These are phyloP conservation scores for Magallana nippona DNA, from an alignment of 2,888 invertebrate species.

Conservation along the genomic window DNA sequence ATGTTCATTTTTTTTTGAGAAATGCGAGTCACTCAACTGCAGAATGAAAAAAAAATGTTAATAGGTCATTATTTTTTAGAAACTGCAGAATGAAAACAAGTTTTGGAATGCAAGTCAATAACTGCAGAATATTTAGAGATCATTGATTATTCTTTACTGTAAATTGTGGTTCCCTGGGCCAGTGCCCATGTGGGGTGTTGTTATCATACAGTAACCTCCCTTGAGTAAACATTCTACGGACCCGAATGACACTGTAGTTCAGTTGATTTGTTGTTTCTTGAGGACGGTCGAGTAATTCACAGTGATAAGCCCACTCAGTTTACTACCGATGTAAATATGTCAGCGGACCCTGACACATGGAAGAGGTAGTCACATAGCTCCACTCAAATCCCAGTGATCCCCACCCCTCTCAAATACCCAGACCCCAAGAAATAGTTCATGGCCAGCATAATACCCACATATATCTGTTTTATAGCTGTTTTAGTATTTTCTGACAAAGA, in stretches of 20 bases:
- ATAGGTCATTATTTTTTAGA: too few relatives aligned
- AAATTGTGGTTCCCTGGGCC: too few relatives aligned
- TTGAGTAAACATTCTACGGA: constrained; percentile 3
- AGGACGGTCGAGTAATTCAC: background rate
- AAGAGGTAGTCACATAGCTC: background rate
- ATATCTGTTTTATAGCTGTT: background rate
- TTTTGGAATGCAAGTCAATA: too few relatives aligned
- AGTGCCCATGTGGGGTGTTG: background rate
- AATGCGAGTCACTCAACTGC: too few relatives aligned
- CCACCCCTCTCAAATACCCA: background rate
- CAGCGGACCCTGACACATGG: background rate
- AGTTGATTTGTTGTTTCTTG: background rate
- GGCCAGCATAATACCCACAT: background rate
- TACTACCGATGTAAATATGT: background rate
- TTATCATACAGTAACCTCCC: background rate
- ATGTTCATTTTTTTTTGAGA: too few relatives aligned
- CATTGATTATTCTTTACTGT: too few relatives aligned
- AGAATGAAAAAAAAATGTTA: too few relatives aligned
- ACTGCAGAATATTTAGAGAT: too few relatives aligned
- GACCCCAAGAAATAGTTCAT: too few relatives aligned
- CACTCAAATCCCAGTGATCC: background rate
- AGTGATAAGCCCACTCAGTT: constrained; percentile 5
- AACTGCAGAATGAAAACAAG: too few relatives aligned
- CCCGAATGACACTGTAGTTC: background rate
- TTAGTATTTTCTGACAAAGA: background rate